These are phyloP conservation scores for Crematogaster levior DNA, from an alignment of 2,888 invertebrate genomes.

Conservation along the genomic window DNA sequence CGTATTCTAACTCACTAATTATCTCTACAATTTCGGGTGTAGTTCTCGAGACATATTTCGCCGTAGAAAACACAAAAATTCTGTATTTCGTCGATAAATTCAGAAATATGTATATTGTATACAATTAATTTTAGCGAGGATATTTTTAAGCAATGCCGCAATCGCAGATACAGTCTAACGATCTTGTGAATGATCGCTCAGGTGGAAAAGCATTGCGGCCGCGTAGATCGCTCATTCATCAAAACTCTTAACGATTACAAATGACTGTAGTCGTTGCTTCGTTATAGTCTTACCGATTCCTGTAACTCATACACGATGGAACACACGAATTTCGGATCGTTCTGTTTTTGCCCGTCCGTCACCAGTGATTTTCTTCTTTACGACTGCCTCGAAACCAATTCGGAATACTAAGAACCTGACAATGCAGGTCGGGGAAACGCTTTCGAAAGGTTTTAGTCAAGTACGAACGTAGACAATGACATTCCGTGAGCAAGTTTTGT, in stretches of 20 bases:
- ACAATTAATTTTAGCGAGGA: slow-evolving; percentile 4
- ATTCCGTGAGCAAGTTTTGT: slow-evolving; percentile 28
- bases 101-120: not conserved
- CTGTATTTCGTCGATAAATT: not conserved
- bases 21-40: slow-evolving; percentile 3
- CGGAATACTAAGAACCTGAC: slow-evolving; percentile 45
- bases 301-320: slow-evolving; percentile 56
- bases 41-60: not conserved
- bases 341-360: slow-evolving; percentile 18
- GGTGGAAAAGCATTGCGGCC: slow-evolving; percentile 50
- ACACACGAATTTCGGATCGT: slow-evolving; percentile 27
- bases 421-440: slow-evolving; percentile 35
- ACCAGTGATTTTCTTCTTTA: slow-evolving; percentile 13
- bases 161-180: not conserved
- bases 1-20: slow-evolving; percentile 22
- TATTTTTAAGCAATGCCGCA: not conserved
- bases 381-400: slow-evolving; percentile 29
- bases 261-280: slow-evolving; percentile 52
- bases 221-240: slow-evolving; percentile 49
- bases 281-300: slow-evolving; percentile 12
- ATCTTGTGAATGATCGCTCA: slow-evolving; percentile 65
- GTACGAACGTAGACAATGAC: slow-evolving; percentile 26
- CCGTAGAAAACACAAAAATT: not conserved
- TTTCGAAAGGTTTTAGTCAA: slow-evolving; percentile 24
- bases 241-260: slow-evolving; percentile 71